Evolutionary conservation across 2,797 vertebrate genomes (phyloP).

Genomic region (Pyrrhura leucotis): DNA sequence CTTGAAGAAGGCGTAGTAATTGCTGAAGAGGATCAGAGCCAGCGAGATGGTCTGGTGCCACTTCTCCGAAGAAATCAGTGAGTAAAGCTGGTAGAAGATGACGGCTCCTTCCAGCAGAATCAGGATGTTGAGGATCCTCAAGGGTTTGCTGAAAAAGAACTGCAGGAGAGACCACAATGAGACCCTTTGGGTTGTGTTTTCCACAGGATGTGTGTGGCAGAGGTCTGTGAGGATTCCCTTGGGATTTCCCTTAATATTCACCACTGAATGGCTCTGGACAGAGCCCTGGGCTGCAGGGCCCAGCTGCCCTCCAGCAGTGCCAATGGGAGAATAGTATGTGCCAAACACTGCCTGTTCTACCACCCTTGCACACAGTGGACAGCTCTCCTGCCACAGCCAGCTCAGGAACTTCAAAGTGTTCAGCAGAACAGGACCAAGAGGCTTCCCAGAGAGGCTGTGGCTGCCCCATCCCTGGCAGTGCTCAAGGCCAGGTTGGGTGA

Average conservation of each 20-base stretch:
- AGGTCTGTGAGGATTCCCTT: not conserved
- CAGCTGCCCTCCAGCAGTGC: not conserved
- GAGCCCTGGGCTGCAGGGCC: not conserved
- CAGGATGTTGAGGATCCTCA: slow-evolving; percentile 97
- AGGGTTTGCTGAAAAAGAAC: slow-evolving; percentile 99
- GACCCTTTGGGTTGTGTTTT: fast-evolving
- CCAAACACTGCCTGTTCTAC: fast-evolving
- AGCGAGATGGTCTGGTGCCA: slow-evolving; percentile 98
- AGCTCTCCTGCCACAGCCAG: not conserved
- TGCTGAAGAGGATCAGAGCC: slow-evolving; percentile 98
- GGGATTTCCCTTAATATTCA: not conserved
- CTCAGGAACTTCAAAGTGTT: fast-evolving
- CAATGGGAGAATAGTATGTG: fast-evolving
- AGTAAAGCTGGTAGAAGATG: slow-evolving; percentile 98
- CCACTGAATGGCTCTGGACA: fast-evolving
- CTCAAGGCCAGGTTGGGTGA: not conserved
- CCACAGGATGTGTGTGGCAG: not conserved
- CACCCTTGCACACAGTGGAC: fast-evolving
- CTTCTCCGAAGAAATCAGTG: slow-evolving; percentile 93
- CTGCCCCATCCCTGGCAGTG: not conserved
- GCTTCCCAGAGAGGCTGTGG: not conserved
- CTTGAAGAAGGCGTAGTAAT: slow-evolving; percentile 98
- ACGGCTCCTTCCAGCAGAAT: slow-evolving; percentile 94
- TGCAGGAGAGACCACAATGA: slow-evolving; percentile 22
- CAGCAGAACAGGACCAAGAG: fast-evolving